Percentiles rank a stretch among this genome's conserved stretches.
Conservation (phyloP, 1,140 invertebrate species). For the Ips nitidus region DNA sequence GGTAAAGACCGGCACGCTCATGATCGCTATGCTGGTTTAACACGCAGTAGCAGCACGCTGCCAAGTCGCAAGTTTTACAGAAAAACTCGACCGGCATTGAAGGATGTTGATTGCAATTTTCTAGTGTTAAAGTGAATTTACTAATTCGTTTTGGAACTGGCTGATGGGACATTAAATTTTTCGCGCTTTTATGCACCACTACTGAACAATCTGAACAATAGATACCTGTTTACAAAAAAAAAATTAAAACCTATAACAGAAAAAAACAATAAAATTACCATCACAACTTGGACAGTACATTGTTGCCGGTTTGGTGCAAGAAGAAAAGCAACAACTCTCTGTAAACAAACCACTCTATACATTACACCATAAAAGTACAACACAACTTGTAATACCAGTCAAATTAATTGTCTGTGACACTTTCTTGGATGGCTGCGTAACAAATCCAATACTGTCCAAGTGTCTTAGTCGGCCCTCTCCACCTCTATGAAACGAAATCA, state of each 20-base stretch:
- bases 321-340: slow-evolving; percentile 33
- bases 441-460: slow-evolving; percentile 24
- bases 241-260: slow-evolving; percentile 6
- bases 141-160: slow-evolving; percentile 11
- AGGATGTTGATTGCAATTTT: slow-evolving; percentile 29
- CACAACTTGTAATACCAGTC: background rate
- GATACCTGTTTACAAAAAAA: slow-evolving; percentile 14
- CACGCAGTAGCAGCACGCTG: slow-evolving; percentile 36
- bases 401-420: background rate
- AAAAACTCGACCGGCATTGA: slow-evolving; percentile 33
- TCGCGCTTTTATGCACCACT: slow-evolving; percentile 33
- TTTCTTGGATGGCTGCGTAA: background rate
- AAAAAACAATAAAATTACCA: slow-evolving; percentile 14
- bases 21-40: slow-evolving; percentile 31
- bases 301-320: slow-evolving; percentile 30
- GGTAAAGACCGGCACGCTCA: slow-evolving; percentile 9
- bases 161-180: slow-evolving; percentile 27
- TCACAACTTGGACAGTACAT: slow-evolving; percentile 34
- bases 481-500: slow-evolving; percentile 19
- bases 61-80: slow-evolving; percentile 29
- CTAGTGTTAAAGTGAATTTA: slow-evolving; percentile 21
- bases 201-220: slow-evolving; percentile 34
- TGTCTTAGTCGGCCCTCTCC: slow-evolving; percentile 1
- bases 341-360: slow-evolving; percentile 13
- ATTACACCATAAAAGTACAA: background rate